A percentile compares a stretch with the other conserved stretches of the same genome.
Conservation (phyloP, 1,140 invertebrate genomes). For the Pseudomyrmex concolor region DNA sequence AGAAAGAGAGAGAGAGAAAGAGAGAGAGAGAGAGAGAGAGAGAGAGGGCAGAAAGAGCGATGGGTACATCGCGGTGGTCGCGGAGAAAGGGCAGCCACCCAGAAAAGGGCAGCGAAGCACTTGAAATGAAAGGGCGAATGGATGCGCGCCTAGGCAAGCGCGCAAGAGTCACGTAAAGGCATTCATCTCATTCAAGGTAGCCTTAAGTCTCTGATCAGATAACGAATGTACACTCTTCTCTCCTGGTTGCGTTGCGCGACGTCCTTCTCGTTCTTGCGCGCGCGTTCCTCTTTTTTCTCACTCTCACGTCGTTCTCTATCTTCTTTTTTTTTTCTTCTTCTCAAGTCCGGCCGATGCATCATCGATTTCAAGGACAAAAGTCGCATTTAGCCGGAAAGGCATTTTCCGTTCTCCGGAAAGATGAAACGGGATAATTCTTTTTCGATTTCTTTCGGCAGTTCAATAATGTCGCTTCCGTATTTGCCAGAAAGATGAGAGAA, state of each 20-base stretch:
- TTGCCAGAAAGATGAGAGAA: constrained; percentile 29
- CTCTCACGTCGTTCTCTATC: neutral
- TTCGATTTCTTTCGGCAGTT: neutral
- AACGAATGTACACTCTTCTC: constrained; percentile 81
- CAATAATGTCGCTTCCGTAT: neutral
- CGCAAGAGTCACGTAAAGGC: constrained; percentile 83
- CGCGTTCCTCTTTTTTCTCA: too few relatives aligned
- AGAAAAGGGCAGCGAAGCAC: constrained; percentile 79
- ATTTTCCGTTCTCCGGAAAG: neutral
- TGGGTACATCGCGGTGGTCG: constrained; percentile 67
- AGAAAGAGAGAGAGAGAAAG: neutral
- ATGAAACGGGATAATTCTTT: constrained; percentile 7
- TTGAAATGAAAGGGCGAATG: constrained; percentile 83
- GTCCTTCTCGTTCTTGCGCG: too few relatives aligned
- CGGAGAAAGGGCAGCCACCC: constrained; percentile 79
- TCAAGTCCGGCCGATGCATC: too few relatives aligned
- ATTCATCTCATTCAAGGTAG: constrained; percentile 84
- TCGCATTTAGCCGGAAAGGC: neutral
- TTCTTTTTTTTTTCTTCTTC: too few relatives aligned
- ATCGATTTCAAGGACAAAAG: neutral
- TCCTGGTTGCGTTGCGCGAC: neutral
- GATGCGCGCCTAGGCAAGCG: constrained; percentile 83
- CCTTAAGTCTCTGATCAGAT: constrained; percentile 84
- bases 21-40: too few relatives aligned
- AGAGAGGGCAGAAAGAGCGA: constrained; percentile 70